A percentile compares a stretch with the other conserved stretches of the same genome.
Evolutionary conservation across 2,888 invertebrate species (phyloP).

Genomic region (Taphrorychus bicolor): DNA sequence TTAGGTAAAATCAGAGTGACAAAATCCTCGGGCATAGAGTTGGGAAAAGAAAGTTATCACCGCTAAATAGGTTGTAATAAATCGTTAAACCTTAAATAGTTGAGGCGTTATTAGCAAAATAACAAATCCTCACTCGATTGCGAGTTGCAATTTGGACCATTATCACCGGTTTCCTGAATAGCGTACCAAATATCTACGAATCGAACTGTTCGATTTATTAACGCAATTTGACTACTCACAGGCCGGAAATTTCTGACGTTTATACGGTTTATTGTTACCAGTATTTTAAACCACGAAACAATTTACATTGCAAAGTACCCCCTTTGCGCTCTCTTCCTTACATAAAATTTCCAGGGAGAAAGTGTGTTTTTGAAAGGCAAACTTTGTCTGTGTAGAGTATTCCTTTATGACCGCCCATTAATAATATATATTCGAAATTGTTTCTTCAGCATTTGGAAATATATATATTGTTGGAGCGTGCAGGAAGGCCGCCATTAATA

Average conservation of each 20-base stretch:
- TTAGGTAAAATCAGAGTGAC: too few species aligned
- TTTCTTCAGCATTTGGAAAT: not conserved
- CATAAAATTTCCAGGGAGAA: not conserved
- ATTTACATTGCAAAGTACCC: not conserved
- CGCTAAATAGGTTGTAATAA: too few species aligned
- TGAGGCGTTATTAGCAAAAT: not conserved
- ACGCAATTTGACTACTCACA: not conserved
- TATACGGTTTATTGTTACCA: not conserved
- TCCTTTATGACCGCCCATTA: not conserved
- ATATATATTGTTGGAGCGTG: slow-evolving; percentile 2
- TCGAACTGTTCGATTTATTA: not conserved
- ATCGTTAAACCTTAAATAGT: too few species aligned
- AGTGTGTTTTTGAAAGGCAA: too few species aligned
- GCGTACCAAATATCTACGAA: not conserved
- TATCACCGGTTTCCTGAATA: not conserved
- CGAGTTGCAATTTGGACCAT: not conserved
- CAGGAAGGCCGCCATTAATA: not conserved
- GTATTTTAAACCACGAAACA: not conserved
- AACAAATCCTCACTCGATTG: not conserved
- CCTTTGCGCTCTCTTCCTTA: too few species aligned
- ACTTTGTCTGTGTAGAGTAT: not conserved
- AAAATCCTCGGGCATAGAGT: too few species aligned
- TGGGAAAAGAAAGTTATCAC: too few species aligned
- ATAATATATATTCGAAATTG: not conserved
- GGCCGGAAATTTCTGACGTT: not conserved